Conservation (phyloP, 1,140 invertebrate species). For the Neodiprion lecontei region DNA sequence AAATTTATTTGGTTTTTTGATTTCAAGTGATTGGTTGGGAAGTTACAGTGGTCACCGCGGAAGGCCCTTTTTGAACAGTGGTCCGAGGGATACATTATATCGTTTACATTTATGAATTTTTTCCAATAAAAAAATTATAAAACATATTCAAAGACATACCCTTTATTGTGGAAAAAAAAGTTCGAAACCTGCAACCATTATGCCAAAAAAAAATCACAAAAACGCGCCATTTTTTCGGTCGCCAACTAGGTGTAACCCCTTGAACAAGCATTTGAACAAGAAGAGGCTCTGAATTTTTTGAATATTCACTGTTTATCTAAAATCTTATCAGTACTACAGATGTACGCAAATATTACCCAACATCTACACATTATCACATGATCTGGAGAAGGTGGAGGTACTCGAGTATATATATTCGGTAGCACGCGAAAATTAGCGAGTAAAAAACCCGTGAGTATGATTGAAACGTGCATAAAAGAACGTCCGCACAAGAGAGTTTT, state of each 20-base stretch:
- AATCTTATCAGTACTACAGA: too few relatives aligned
- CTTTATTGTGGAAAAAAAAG: constrained; percentile 17
- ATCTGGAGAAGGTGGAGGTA: too few relatives aligned
- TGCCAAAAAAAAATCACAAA: neutral
- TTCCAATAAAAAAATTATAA: neutral
- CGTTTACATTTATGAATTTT: neutral
- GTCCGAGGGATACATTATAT: neutral
- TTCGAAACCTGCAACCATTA: neutral
- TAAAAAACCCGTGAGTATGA: too few relatives aligned
- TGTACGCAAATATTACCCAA: too few relatives aligned
- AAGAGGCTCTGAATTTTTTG: too few relatives aligned
- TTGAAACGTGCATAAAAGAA: too few relatives aligned
- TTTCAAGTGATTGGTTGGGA: neutral
- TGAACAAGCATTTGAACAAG: neutral
- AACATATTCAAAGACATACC: neutral
- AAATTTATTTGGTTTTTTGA: neutral
- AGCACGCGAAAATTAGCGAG: too few relatives aligned
- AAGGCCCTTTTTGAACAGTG: neutral
- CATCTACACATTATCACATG: too few relatives aligned
- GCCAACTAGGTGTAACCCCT: neutral
- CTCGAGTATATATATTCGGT: too few relatives aligned
- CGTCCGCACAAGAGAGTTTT: neutral
- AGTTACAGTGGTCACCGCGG: neutral
- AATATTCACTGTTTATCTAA: too few relatives aligned
- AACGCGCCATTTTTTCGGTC: neutral